Base-by-base conservation (phyloP, 2,113 vertebrate genomes). In the Calonectris borealis region DNA sequence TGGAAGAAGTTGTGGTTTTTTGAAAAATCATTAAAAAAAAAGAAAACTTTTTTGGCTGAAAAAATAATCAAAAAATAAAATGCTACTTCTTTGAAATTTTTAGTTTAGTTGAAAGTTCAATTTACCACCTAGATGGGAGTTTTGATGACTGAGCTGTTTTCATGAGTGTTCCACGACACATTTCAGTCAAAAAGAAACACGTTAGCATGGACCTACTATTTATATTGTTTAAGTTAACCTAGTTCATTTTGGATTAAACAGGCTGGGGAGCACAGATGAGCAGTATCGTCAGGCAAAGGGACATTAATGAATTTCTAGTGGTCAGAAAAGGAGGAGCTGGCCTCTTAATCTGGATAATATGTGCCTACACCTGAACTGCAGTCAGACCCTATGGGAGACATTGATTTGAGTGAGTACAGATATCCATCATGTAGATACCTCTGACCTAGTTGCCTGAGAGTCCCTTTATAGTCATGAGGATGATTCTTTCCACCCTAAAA, bases 141-240 rank as follows among this genome's bases (percentile, higher is more conserved):
- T 90, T 52, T 65, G 29, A 57, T 57, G 29, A 69, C 29, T 11
- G 25, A 61, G 7, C 4, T 78, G 7, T 70, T 81, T 84, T 66
- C 60, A 6, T 19, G 21, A 73, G 4, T 58, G 8, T 0, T 79
- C 11, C n/a, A 57, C 0, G 0, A 78, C 20, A 57, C 24, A 58
- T 58, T 62, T 81, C 60, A 58, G 12, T 38, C 3, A 81, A 66
- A 83, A 89, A 51, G 4, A 32, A 79, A n/a, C 5, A 57, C 2
- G 24, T 36, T 61, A 70, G 2, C 21, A 70, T 24, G 81, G 26
- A 57, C 4, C 6, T 52, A 6, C 3, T 73, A 24, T 57, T 69
- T 31, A 10, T 61, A 58, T 36, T 69, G 14, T 66, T 87, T 44
- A 51, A 55, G 20, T 13, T 75, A 36, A 7, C 17, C 25, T 46